phyloP scores from a whole-genome alignment of 2,888 invertebrate genomes.

The Cheilosia pagana region DNA sequence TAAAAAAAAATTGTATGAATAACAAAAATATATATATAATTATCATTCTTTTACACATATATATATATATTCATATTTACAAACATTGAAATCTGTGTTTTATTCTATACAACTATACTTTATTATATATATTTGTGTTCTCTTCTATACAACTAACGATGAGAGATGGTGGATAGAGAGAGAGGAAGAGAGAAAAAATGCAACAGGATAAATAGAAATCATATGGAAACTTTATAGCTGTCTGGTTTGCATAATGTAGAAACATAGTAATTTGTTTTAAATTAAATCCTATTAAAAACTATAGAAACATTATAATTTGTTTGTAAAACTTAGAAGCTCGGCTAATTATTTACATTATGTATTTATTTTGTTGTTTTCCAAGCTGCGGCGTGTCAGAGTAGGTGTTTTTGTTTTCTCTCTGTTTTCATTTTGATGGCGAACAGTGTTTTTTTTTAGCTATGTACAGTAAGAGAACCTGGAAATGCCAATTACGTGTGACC shows the following conservation, averaged over 20 bases:
- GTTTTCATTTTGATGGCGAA: constrained; percentile 39
- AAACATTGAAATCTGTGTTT: constrained; percentile 23
- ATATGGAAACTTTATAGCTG: constrained; percentile 53
- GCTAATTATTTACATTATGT: constrained; percentile 45
- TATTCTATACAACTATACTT: constrained; percentile 27
- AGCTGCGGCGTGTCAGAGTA: neutral
- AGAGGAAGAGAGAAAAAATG: constrained; percentile 48
- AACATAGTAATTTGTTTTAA: constrained; percentile 9
- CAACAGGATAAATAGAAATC: constrained; percentile 58
- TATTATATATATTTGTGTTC: constrained; percentile 23
- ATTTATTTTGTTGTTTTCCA: constrained; percentile 3
- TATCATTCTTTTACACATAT: constrained; percentile 31
- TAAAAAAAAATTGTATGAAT: constrained; percentile 63
- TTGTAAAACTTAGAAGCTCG: constrained; percentile 32
- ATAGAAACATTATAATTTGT: constrained; percentile 44
- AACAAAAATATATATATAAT: constrained; percentile 53
- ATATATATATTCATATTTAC: constrained; percentile 58
- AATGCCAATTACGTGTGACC: constrained; percentile 48
- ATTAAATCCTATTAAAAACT: constrained; percentile 30
- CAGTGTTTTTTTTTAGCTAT: constrained; percentile 40
- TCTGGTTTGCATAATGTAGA: constrained; percentile 38
- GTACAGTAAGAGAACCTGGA: constrained; percentile 49
- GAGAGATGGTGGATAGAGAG: constrained; percentile 29
- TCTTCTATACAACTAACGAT: constrained; percentile 14
- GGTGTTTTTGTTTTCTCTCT: constrained; percentile 1